Percentiles rank a stretch among this genome's conserved stretches.
Evolutionary conservation across 2,888 invertebrate genomes (phyloP).

Genomic region (Operophtera brumata): DNA sequence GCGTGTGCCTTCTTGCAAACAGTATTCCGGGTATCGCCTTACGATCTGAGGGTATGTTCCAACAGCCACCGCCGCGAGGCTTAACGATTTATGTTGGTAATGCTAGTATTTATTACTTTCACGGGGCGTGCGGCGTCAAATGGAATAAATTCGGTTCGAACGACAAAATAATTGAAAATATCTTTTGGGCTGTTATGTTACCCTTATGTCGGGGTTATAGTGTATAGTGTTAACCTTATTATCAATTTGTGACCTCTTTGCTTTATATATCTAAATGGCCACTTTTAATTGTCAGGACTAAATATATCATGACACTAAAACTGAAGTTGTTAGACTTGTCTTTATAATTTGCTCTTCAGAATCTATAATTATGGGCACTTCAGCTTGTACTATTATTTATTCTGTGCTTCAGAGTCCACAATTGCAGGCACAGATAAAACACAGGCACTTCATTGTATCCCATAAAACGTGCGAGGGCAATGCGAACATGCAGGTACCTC

Average conservation of each 20-base stretch:
- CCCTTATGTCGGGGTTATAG: too few relatives aligned
- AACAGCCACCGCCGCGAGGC: too few relatives aligned
- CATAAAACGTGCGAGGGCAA: not conserved
- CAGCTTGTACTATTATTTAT: too few relatives aligned
- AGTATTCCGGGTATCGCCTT: not conserved
- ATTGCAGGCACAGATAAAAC: not conserved
- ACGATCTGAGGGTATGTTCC: too few relatives aligned
- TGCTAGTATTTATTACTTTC: not conserved
- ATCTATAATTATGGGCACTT: not conserved
- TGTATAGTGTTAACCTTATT: too few relatives aligned
- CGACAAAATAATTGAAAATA: not conserved
- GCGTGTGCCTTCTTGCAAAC: not conserved
- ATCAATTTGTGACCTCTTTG: too few relatives aligned
- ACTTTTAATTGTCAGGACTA: too few relatives aligned
- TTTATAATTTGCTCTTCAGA: not conserved
- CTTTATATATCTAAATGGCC: too few relatives aligned
- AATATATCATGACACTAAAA: too few relatives aligned
- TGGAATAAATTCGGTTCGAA: not conserved
- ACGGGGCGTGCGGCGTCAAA: not conserved
- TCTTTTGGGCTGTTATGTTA: too few relatives aligned
- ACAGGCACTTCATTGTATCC: not conserved
- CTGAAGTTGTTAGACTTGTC: not conserved
- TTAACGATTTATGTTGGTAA: not conserved
- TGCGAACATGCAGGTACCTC: not conserved
- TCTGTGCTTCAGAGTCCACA: not conserved